Conservation (phyloP, 2,113 vertebrate species). For the Triplophysa dalaica region DNA sequence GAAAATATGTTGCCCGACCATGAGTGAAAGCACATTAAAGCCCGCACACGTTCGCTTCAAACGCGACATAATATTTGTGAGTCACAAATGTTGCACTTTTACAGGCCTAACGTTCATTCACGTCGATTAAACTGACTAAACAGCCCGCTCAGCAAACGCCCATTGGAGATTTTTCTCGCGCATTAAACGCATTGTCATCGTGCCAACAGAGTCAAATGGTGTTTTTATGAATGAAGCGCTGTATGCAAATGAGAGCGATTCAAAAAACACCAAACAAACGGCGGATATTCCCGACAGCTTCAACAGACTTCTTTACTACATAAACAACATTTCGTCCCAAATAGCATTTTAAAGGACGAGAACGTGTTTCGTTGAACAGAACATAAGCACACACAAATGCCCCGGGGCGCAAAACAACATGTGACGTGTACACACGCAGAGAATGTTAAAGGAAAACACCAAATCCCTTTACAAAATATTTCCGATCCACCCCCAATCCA, state of each 20-base stretch:
- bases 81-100: not conserved
- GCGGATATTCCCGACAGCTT: slow-evolving; percentile 61
- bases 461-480: slow-evolving; percentile 56
- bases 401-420: not conserved
- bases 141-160: not conserved
- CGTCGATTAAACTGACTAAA: not conserved
- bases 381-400: slow-evolving; percentile 13
- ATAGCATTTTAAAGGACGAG: not conserved
- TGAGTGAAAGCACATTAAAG: not conserved
- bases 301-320: not conserved
- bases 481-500: slow-evolving; percentile 51
- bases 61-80: not conserved
- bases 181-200: not conserved
- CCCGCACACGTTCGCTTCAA: not conserved
- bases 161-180: not conserved
- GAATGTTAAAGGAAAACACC: slow-evolving; percentile 37
- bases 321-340: not conserved
- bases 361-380: not conserved
- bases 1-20: not conserved
- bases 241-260: slow-evolving; percentile 82
- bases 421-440: not conserved
- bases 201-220: slow-evolving; percentile 25
- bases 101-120: not conserved
- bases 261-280: slow-evolving; percentile 67
- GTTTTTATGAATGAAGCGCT: slow-evolving; percentile 84